Evolutionary conservation across 2,113 vertebrate species (phyloP).

Genomic region (Carassius gibelio): DNA sequence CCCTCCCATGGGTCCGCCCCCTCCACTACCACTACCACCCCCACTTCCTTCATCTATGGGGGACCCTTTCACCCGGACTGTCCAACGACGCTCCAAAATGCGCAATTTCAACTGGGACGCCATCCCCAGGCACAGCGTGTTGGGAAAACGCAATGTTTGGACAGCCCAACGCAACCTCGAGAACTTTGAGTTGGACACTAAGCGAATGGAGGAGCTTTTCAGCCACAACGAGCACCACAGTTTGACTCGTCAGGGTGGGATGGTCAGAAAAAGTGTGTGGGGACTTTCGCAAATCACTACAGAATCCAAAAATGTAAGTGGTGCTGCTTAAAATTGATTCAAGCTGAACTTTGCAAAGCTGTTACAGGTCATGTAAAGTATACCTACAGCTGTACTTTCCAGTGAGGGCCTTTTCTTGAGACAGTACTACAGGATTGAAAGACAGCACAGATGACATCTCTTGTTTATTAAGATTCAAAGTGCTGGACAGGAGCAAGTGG

Average conservation of each 20-base stretch:
- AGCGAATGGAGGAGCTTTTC: slow-evolving; percentile 81
- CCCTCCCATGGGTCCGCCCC: slow-evolving; percentile 39
- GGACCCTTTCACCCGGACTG: slow-evolving; percentile 32
- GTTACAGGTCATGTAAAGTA: neutral
- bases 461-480: neutral
- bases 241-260: slow-evolving; percentile 37
- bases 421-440: neutral
- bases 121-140: slow-evolving; percentile 75
- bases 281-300: slow-evolving; percentile 52
- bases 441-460: neutral
- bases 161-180: slow-evolving; percentile 67
- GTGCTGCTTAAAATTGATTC: neutral
- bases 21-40: slow-evolving; percentile 11
- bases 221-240: slow-evolving; percentile 68
- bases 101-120: slow-evolving; percentile 83
- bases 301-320: slow-evolving; percentile 63
- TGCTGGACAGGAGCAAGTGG: neutral
- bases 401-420: neutral
- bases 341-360: neutral
- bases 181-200: slow-evolving; percentile 74
- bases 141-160: slow-evolving; percentile 80
- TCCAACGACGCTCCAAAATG: slow-evolving; percentile 68
- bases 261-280: slow-evolving; percentile 52
- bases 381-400: neutral
- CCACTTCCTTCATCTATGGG: slow-evolving; percentile 29